phyloP scores from a whole-genome alignment of 2,888 invertebrate genomes.

The Melieria crassipennis region DNA sequence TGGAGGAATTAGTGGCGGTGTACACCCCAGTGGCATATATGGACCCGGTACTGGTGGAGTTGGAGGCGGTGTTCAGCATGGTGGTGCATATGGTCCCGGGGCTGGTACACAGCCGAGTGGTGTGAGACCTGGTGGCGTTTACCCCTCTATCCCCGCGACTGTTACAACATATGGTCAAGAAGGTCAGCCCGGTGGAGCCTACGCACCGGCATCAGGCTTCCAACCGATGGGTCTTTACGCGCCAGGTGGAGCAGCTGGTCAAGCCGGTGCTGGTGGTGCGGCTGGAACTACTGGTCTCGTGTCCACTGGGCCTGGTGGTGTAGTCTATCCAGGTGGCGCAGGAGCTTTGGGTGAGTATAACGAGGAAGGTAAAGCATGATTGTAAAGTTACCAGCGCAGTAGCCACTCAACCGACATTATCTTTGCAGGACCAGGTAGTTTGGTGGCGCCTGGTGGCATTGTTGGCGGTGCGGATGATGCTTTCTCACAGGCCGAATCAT shows the following conservation, averaged over 20 bases:
- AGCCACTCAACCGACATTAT: background rate
- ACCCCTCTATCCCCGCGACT: no score
- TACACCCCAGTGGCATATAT: constrained; percentile 31
- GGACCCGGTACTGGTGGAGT: constrained; percentile 20
- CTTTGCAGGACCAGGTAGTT: constrained; percentile 35
- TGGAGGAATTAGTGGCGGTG: constrained; percentile 12
- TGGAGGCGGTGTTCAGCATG: constrained; percentile 32
- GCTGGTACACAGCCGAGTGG: no score
- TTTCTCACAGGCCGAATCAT: constrained; percentile 75
- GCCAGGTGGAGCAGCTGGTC: constrained; percentile 13
- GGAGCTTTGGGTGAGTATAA: constrained; percentile 36
- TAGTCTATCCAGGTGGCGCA: constrained; percentile 29
- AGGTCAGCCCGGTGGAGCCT: no score
- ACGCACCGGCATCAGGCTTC: no score
- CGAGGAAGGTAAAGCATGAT: constrained; percentile 10
- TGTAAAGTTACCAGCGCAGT: background rate
- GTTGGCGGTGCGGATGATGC: constrained; percentile 69
- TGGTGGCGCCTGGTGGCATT: constrained; percentile 35
- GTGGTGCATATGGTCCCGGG: background rate
- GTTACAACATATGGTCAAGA: no score
- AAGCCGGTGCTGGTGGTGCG: constrained; percentile 2
- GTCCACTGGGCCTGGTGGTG: constrained; percentile 35
- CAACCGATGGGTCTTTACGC: constrained; percentile 2
- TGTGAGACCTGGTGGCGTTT: no score
- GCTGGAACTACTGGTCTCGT: constrained; percentile 18